Evolutionary conservation across 2,113 vertebrate species (phyloP), one percentile per base, ranked within the genome.

Genomic region (Zosterops lateralis): DNA sequence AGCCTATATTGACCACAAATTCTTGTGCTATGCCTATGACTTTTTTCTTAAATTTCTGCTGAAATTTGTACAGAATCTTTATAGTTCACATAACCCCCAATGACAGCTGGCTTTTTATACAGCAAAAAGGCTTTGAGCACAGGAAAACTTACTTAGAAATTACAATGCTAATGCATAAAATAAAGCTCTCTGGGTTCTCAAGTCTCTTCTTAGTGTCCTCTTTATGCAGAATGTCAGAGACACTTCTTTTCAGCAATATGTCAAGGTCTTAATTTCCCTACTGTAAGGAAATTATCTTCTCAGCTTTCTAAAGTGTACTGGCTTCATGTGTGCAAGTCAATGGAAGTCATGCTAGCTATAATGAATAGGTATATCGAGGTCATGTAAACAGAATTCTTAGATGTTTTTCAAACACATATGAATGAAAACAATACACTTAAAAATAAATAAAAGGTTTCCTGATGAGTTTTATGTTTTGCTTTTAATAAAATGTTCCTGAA

Each of bases 381-480:
- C 45, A 36, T 60, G 14, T 51, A 80, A 75, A 68, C 75, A 54
- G 44, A 34, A 79, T 83, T 82, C 48, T 87, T 51, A 45, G 51
- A 56, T 77, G 44, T 51, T 93, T 92, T 81, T 95, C 67, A 87
- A 71, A 74, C 17, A 53, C 40, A 34, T 56, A 71, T 1, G 9
- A 90, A 94, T 90, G 75, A 90, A 95, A 95, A 13, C 58, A 83
- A 73, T 83, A 60, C 0, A 4, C 44, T 89, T 75, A 12, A 58
- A 93, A 67, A 86, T 79, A 76, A 31, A 89, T 64, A 62, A 78
- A 91, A 92, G 24, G 44, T 73, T 95, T 94, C 67, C 81, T 93
- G 62, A 74, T 71, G 62, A 77, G 44, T 85, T 85, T 89, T 68
- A 38, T 42, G 61, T 87, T 92, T 84, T 89, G 22, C 54, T 86